Evolutionary conservation across 2,797 vertebrate genomes (phyloP), one percentile per base, ranked within the genome.

Genomic region (Catostomus latipinnis): DNA sequence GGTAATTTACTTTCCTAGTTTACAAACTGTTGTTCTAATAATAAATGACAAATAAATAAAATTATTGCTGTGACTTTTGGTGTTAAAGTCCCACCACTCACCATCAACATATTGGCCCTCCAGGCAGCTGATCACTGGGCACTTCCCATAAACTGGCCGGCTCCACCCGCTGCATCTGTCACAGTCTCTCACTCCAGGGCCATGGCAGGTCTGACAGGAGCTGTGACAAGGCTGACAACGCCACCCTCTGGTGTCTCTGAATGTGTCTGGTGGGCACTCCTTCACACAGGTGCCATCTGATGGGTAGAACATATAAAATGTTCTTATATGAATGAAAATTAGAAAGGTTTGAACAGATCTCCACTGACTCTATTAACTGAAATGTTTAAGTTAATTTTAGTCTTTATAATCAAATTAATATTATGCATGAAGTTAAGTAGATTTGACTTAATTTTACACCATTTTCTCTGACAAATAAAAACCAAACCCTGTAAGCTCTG

Each of bases 221-320:
- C 86, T 85, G 87, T 94, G 92, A 71, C 94, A 96, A 53, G 88
- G 60, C 90, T 93, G 91, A 76, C 94, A 94, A 85, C 89, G 92
- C 92, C 93, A 91, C 71, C 91, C 91, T 57, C 83, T 91, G 88
- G 91, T 71, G 73, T 95, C 93, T 56, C 90, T 87, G 73, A 91
- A 95, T 57, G 90, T 90, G 46, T 92, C 88, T 80, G 83, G 79
- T 2, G 94, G 92, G 60, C 93, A 95, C 82, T 92, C 90, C 80
- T 92, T 93, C 16, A 93, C 84, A 85, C 94, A 95, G n/a, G 86
- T 86, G 4, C 83, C 86, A 60, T 90, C 95, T 95, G 86, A 69
- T 14, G 80, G 6, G 48, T 18, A 48, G 81, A 22, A 83, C 45
- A 14, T 57, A 53, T 0, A 83, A 45, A 83, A 61, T 14, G 1